Evolutionary conservation across 2,113 vertebrate species (phyloP).

Genomic region (Cathartes aura): DNA sequence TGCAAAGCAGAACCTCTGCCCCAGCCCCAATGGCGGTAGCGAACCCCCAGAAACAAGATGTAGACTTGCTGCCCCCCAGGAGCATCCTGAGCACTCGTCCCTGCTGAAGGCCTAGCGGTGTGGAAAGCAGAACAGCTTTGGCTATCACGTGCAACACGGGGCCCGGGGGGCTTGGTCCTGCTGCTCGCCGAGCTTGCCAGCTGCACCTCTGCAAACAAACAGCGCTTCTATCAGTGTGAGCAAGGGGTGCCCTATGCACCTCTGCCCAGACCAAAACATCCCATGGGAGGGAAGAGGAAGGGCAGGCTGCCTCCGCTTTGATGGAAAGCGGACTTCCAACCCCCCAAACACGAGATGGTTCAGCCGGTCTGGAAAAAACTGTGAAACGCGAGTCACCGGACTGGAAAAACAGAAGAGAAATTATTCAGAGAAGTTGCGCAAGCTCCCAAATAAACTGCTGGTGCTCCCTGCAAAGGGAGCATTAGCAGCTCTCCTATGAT

Average conservation of each 20-base stretch:
- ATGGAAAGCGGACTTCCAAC: not conserved
- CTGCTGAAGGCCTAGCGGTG: not conserved
- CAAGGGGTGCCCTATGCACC: not conserved
- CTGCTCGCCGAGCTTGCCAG: not conserved
- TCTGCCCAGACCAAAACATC: not conserved
- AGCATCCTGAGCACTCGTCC: not conserved
- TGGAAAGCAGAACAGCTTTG: not conserved
- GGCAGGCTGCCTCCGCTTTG: not conserved
- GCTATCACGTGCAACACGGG: not conserved
- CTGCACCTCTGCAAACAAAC: not conserved
- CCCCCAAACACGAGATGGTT: accelerated
- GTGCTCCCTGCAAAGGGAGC: not conserved
- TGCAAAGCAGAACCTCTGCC: not conserved
- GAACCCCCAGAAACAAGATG: not conserved
- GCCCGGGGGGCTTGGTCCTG: not conserved
- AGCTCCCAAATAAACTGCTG: not conserved
- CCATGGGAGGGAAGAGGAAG: not conserved
- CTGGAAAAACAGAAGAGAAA: not conserved
- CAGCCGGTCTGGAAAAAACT: not conserved
- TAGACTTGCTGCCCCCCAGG: not conserved
- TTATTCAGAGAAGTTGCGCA: not conserved
- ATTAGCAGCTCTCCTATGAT: not conserved
- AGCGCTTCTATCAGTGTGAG: not conserved
- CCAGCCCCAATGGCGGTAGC: not conserved
- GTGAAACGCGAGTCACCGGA: not conserved